Conservation (phyloP, 1,140 invertebrate species). For the Xylocopa sonorina region DNA sequence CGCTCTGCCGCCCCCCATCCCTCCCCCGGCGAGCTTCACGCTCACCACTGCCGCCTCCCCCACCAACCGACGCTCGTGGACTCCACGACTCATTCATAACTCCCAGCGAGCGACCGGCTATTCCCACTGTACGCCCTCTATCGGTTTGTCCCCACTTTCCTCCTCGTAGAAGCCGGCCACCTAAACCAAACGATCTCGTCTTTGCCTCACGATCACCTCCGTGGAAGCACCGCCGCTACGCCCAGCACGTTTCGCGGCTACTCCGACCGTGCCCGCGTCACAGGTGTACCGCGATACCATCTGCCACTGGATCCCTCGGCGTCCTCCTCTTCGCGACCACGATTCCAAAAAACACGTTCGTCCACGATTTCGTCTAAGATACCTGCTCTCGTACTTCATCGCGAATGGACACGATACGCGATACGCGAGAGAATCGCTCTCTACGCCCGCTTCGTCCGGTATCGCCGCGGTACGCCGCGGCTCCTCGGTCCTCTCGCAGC, state of each 20-base stretch:
- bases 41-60: slow-evolving; percentile 36
- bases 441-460: neutral
- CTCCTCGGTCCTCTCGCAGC: slow-evolving; percentile 23
- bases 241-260: slow-evolving; percentile 27
- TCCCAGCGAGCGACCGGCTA: slow-evolving; percentile 68
- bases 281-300: slow-evolving; percentile 41
- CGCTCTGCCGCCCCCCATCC: slow-evolving; percentile 20
- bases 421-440: too few relatives aligned
- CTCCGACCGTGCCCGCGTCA: neutral
- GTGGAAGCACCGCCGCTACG: slow-evolving; percentile 29
- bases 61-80: slow-evolving; percentile 47
- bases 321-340: too few relatives aligned
- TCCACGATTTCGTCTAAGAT: too few relatives aligned
- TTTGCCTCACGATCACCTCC: slow-evolving; percentile 43
- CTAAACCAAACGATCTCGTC: slow-evolving; percentile 48
- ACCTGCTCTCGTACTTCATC: too few relatives aligned
- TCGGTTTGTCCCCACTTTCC: slow-evolving; percentile 52
- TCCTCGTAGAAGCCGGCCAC: slow-evolving; percentile 52
- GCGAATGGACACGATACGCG: too few relatives aligned
- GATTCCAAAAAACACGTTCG: too few relatives aligned
- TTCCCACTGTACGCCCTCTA: slow-evolving; percentile 53
- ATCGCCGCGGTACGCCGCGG: slow-evolving; percentile 19
- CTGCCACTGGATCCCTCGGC: slow-evolving; percentile 25
- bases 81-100: slow-evolving; percentile 79
- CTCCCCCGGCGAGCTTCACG: slow-evolving; percentile 34